phyloP scores from a whole-genome alignment of 2,888 invertebrate genomes.

The Palloptera scutellata region DNA sequence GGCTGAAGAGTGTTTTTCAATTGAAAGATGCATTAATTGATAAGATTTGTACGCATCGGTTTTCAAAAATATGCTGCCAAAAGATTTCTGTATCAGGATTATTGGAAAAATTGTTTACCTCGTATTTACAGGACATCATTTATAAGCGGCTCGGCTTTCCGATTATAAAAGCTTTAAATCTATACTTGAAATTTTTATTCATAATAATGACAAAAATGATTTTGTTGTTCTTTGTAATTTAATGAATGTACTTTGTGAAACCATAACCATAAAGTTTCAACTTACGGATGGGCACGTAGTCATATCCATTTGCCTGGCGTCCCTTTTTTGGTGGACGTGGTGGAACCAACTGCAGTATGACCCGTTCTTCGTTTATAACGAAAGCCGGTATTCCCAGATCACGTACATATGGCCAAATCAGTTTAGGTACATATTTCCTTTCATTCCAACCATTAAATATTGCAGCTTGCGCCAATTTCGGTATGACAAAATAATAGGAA shows the following conservation, averaged over 20 bases:
- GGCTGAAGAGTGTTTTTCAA: too few relatives aligned
- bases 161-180: too few relatives aligned
- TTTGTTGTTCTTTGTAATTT: too few relatives aligned
- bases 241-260: background rate
- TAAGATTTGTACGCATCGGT: too few relatives aligned
- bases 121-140: too few relatives aligned
- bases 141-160: too few relatives aligned
- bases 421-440: constrained; percentile 52
- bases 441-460: constrained; percentile 61
- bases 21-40: too few relatives aligned
- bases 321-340: constrained; percentile 58
- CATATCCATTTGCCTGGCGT: constrained; percentile 52
- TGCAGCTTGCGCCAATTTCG: constrained; percentile 55
- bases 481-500: constrained; percentile 59
- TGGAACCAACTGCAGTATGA: constrained; percentile 57
- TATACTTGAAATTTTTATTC: too few relatives aligned
- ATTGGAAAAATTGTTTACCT: too few relatives aligned
- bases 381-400: constrained; percentile 59
- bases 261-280: constrained; percentile 5
- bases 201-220: too few relatives aligned
- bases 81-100: too few relatives aligned
- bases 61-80: too few relatives aligned
- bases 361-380: constrained; percentile 54
- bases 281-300: constrained; percentile 57
- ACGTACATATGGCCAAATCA: constrained; percentile 57